These are phyloP conservation scores for Drosophila anomalata DNA, from an alignment of 2,888 invertebrate genomes.

Conservation along the genomic window DNA sequence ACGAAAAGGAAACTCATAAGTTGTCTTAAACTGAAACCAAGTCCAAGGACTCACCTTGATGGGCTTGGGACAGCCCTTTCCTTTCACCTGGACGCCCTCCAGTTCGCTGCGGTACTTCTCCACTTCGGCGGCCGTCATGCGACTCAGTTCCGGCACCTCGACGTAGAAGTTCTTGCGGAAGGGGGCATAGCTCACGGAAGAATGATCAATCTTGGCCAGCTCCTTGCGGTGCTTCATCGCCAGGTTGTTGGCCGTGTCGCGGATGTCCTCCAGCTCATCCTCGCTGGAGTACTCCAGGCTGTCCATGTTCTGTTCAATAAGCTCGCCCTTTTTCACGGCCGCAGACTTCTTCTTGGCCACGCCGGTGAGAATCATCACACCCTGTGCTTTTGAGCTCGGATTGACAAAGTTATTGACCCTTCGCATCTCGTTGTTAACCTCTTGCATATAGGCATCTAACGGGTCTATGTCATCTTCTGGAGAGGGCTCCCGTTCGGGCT, in stretches of 20 bases:
- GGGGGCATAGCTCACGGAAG: constrained; percentile 92
- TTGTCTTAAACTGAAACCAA: no score
- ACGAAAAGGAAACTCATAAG: background rate
- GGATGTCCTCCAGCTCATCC: constrained; percentile 97
- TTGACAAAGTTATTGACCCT: constrained; percentile 83
- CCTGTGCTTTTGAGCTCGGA: constrained; percentile 84
- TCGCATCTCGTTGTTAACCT: constrained; percentile 86
- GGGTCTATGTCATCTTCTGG: constrained; percentile 95
- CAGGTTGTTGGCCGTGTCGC: constrained; percentile 93
- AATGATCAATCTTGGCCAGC: constrained; percentile 95
- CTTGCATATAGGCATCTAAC: constrained; percentile 98
- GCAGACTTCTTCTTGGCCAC: constrained; percentile 91
- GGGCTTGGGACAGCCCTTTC: constrained; percentile 97
- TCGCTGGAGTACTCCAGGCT: constrained; percentile 98
- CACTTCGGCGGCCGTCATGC: constrained; percentile 94
- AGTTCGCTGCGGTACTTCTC: constrained; percentile 93
- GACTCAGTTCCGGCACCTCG: constrained; percentile 97
- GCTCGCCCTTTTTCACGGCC: constrained; percentile 94
- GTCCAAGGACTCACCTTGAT: constrained; percentile 86
- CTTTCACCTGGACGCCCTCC: constrained; percentile 97
- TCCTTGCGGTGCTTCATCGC: constrained; percentile 97
- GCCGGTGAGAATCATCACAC: constrained; percentile 92
- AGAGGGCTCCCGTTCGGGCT: constrained; percentile 3
- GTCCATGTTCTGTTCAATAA: constrained; percentile 99
- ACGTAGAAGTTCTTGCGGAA: constrained; percentile 98